Evolutionary conservation across 2,797 vertebrate genomes (phyloP).

Genomic region (Spinus olivaceus): DNA sequence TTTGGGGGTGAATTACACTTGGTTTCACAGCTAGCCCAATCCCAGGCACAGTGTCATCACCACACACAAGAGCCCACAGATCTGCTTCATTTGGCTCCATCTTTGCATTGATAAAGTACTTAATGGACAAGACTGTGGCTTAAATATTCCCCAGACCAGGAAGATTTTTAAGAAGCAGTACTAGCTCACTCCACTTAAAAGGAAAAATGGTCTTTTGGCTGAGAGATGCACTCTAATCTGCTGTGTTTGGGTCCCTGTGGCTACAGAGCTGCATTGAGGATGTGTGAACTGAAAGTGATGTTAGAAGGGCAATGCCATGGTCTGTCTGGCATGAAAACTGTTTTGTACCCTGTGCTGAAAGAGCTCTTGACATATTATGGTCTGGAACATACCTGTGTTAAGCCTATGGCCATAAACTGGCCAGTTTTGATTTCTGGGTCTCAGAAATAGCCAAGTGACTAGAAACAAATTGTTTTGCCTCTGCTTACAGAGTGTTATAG

Average conservation of each 20-base stretch:
- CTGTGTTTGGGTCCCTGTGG: not conserved
- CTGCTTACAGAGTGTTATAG: not conserved
- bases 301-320: not conserved
- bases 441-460: not conserved
- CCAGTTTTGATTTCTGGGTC: not conserved
- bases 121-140: not conserved
- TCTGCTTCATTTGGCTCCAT: not conserved
- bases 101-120: not conserved
- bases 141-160: not conserved
- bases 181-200: not conserved
- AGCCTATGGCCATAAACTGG: not conserved
- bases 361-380: not conserved
- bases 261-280: not conserved
- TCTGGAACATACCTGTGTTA: not conserved
- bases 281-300: not conserved
- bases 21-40: not conserved
- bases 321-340: not conserved
- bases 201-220: not conserved
- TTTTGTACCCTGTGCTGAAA: not conserved
- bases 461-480: not conserved
- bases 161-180: not conserved
- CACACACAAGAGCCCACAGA: not conserved
- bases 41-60: not conserved
- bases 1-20: not conserved
- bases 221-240: not conserved